A percentile compares a stretch with the other conserved stretches of the same genome.
Evolutionary conservation across 2,113 vertebrate species (phyloP).

Genomic region (Oceanites oceanicus): DNA sequence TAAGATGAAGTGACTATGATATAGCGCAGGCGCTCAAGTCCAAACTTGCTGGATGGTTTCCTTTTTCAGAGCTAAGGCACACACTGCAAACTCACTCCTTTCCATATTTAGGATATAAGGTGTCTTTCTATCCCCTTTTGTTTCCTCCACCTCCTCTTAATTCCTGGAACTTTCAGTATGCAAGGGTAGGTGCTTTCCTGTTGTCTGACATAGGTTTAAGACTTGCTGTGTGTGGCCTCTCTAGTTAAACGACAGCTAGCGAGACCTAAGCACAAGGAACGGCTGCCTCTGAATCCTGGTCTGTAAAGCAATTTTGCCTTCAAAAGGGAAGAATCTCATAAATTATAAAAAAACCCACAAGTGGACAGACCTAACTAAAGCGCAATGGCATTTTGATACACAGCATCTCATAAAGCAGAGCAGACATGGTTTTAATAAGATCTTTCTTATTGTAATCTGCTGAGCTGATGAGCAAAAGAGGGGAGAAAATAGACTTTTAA

Average conservation of each 20-base stretch:
- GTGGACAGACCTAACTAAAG: not conserved
- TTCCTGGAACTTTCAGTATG: not conserved
- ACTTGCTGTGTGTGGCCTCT: not conserved
- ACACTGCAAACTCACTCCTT: not conserved
- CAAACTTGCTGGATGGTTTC: not conserved
- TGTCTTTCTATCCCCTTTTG: not conserved
- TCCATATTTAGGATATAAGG: not conserved
- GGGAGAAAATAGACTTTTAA: not conserved
- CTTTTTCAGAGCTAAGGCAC: not conserved
- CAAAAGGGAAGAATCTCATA: not conserved
- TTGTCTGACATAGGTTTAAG: constrained; percentile 28
- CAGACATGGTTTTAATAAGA: not conserved
- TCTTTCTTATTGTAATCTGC: not conserved
- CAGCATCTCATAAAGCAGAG: not conserved
- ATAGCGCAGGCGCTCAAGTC: not conserved
- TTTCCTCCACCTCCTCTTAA: not conserved
- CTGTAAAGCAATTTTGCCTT: not conserved
- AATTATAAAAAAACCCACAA: not conserved
- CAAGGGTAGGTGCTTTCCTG: constrained; percentile 2
- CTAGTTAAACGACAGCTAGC: not conserved
- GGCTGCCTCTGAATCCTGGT: not conserved
- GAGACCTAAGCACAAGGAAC: not conserved
- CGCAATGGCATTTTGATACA: constrained; percentile 15
- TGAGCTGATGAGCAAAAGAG: not conserved
- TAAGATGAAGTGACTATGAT: constrained; percentile 33